phyloP scores from a whole-genome alignment of 2,888 invertebrate species.

The Melinaea menophilus region DNA sequence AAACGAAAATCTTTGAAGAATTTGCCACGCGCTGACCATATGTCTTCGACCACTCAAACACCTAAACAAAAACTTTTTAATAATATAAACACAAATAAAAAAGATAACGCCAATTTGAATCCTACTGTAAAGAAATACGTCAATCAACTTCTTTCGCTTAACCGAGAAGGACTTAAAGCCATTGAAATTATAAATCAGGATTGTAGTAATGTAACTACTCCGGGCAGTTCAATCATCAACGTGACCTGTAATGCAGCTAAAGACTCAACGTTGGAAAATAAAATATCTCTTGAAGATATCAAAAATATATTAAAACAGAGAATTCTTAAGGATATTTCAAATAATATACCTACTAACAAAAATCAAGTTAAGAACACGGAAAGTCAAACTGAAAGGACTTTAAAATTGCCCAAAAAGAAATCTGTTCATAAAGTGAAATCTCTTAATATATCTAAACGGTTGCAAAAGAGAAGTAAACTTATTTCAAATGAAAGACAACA shows the following conservation, averaged over 20 bases:
- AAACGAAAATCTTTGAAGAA: constrained; percentile 19
- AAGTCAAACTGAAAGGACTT: constrained; percentile 26
- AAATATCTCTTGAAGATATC: constrained; percentile 62
- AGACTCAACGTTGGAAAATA: constrained; percentile 38
- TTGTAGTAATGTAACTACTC: constrained; percentile 68
- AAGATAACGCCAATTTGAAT: constrained; percentile 40
- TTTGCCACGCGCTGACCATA: constrained; percentile 11
- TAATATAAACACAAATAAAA: constrained; percentile 13
- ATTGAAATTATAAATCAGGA: constrained; percentile 65
- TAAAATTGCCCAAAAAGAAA: constrained; percentile 42
- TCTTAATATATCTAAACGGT: constrained; percentile 60
- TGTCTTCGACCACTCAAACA: neutral
- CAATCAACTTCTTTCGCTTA: constrained; percentile 58
- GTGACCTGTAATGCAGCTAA: constrained; percentile 50
- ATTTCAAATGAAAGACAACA: constrained; percentile 9
- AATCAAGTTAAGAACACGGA: constrained; percentile 24
- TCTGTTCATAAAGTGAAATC: constrained; percentile 65
- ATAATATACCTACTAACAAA: constrained; percentile 5
- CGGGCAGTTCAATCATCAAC: constrained; percentile 68
- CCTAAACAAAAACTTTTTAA: constrained; percentile 12
- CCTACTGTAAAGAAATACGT: constrained; percentile 65
- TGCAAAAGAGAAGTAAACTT: constrained; percentile 39
- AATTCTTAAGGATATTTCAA: constrained; percentile 34
- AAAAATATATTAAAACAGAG: constrained; percentile 53
- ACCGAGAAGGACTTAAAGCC: constrained; percentile 60